Conservation (phyloP, 23 tunicate genomes). For the Trididemnum miniatum region DNA sequence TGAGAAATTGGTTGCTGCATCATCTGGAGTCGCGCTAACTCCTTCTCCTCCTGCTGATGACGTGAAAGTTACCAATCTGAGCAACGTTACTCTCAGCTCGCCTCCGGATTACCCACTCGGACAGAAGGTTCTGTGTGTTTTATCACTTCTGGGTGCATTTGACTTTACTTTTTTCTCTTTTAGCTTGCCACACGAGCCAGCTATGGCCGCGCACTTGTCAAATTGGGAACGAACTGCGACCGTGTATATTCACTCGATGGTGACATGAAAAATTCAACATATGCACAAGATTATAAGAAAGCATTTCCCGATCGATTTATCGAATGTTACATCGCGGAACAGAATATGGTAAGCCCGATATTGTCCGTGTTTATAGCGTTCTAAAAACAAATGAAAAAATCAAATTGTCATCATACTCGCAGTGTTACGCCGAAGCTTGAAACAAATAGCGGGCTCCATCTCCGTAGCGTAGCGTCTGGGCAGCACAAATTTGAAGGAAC, state of each 20-base stretch:
- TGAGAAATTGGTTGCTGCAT: conserved; percentile 11
- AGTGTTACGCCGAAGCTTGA: too few relatives aligned
- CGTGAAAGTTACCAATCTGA: conserved; percentile 27
- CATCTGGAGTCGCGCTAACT: conserved; percentile 38
- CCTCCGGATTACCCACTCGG: conserved; percentile 87
- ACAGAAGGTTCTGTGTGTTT: conserved; percentile 78
- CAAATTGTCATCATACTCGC: too few relatives aligned
- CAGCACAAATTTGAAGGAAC: too few relatives aligned
- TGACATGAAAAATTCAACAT: conserved; percentile 97
- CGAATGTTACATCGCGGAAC: conserved; percentile 99
- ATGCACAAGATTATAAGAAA: conserved; percentile 90
- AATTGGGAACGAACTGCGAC: conserved; percentile 72
- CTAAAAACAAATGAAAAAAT: too few relatives aligned
- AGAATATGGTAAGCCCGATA: conserved; percentile 78
- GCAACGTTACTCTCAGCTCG: conserved; percentile 54
- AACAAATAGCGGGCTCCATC: too few relatives aligned
- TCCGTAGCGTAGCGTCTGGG: too few relatives aligned
- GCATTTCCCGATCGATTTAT: conserved; percentile 84
- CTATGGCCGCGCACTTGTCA: conserved; percentile 86
- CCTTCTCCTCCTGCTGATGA: conserved; percentile 55
- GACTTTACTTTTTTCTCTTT: background rate
- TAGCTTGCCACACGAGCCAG: conserved; percentile 72
- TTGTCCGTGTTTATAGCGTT: too few relatives aligned
- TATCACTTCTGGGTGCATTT: too few relatives aligned
- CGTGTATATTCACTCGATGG: conserved; percentile 93